phyloP scores from a whole-genome alignment of 2,113 vertebrate species.

The Clupea harengus region DNA sequence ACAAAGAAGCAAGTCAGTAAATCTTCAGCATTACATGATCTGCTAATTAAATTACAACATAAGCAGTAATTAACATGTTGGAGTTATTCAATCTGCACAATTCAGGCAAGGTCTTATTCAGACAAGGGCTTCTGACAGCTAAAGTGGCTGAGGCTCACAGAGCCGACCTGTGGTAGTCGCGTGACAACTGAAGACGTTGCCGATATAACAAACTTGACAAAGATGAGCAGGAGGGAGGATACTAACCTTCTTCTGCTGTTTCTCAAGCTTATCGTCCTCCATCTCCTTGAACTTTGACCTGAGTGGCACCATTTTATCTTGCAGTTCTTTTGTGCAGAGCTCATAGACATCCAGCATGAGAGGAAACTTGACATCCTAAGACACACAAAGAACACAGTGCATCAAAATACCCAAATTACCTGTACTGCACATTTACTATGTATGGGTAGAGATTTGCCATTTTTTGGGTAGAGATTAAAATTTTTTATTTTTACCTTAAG shows the following conservation, averaged over 20 bases:
- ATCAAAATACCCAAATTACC: neutral
- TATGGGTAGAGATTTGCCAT: too few relatives aligned
- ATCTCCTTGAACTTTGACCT: slow-evolving; percentile 95
- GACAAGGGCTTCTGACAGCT: too few relatives aligned
- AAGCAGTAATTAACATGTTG: neutral
- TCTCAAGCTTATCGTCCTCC: slow-evolving; percentile 90
- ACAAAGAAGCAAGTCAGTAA: neutral
- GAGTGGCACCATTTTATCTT: slow-evolving; percentile 91
- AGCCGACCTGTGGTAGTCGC: too few relatives aligned
- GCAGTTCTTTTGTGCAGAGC: slow-evolving; percentile 87
- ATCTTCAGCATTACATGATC: too few relatives aligned
- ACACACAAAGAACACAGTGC: slow-evolving; percentile 18
- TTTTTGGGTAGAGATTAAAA: neutral
- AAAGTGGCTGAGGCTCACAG: too few relatives aligned
- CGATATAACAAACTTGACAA: neutral
- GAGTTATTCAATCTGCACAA: neutral
- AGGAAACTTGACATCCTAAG: slow-evolving; percentile 98
- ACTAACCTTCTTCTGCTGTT: slow-evolving; percentile 83
- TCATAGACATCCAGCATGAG: slow-evolving; percentile 98
- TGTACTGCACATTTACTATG: neutral
- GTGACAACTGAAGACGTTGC: too few relatives aligned
- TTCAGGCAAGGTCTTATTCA: neutral
- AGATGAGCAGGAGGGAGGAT: neutral
- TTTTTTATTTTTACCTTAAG: slow-evolving; percentile 79
- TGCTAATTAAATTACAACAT: neutral